Evolutionary conservation across 2,797 vertebrate genomes (phyloP), one percentile per base, ranked within the genome.

Genomic region (Tenualosa ilisha): DNA sequence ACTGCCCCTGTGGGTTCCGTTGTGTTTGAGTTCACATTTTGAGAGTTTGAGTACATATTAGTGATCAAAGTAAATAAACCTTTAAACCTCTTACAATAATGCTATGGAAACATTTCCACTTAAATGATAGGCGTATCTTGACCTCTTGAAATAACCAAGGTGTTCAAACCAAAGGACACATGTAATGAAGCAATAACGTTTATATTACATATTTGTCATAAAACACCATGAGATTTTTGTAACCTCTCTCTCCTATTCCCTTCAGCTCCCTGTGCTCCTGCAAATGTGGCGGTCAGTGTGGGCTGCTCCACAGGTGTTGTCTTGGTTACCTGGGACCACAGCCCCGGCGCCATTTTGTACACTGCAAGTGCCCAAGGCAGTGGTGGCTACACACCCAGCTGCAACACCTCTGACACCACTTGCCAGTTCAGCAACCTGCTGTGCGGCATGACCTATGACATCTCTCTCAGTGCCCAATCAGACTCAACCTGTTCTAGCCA

Each of bases 341-440:
- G 84, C 26, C 1, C 24, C 2, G 84, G 85, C 11, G 85, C 86
- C 7, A 50, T 75, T 61, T 86, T 75, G 12, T 89, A 88, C 79
- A 43, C 81, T 2, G 89, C 82, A 4, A 59, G 82, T n/a, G 86
- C 86, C 40, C 83, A 83, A 82, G 72, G 82, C 53, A 86, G 40
- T 13, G 85, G 81, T 4, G 86, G 89, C 24, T 84, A 84, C 26
- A 12, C 43, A 2, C 82, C 88, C 4, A 56, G 59, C 9, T 91
- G 89, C 81, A 89, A 89, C 86, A 89, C 88, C 82, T 87, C 83
- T 22, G 81, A 12, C 46, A 84, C 84, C 26, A 49, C 12, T 2
- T 91, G 90, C 61, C 68, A 75, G 40, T 83, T 91, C 84, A 83
- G 59, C 9, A 63, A 89, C 83, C 83, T 91, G 83, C 90, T 88